Percentiles rank a stretch among this genome's conserved stretches.
Conservation (phyloP, 1,140 invertebrate species). For the Popillia japonica region DNA sequence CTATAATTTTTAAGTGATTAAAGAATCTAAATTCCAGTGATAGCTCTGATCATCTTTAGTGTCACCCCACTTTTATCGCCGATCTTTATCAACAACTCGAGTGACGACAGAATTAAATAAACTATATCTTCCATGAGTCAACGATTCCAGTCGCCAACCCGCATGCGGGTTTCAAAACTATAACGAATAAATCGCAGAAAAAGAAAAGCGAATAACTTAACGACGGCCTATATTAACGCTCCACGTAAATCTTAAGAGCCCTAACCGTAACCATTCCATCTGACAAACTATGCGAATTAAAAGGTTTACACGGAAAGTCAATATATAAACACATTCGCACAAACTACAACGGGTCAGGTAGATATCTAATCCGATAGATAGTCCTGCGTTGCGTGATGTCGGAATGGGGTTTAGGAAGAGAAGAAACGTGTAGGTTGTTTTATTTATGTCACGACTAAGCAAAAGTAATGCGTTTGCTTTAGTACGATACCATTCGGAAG, state of each 20-base stretch:
- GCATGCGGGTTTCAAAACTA: not conserved
- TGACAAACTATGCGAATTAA: not conserved
- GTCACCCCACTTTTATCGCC: no score
- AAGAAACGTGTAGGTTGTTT: not conserved
- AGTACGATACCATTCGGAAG: no score
- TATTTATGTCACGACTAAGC: constrained; percentile 5
- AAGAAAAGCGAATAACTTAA: not conserved
- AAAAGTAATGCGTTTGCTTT: not conserved
- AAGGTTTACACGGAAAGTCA: constrained; percentile 8
- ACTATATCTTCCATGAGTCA: no score
- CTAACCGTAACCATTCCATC: not conserved
- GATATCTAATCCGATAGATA: not conserved
- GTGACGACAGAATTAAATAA: not conserved
- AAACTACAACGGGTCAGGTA: not conserved
- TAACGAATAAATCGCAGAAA: not conserved
- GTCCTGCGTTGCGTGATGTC: not conserved
- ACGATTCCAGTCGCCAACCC: not conserved
- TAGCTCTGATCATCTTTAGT: not conserved
- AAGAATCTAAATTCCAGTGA: no score
- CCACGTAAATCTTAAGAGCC: not conserved
- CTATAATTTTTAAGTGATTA: no score
- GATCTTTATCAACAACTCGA: no score
- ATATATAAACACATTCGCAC: constrained; percentile 9
- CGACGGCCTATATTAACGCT: not conserved
- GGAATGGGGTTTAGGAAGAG: not conserved